Percentiles rank a stretch among this genome's conserved stretches.
phyloP scores from a whole-genome alignment of 2,797 vertebrate genomes.

The Poeciliopsis turneri region DNA sequence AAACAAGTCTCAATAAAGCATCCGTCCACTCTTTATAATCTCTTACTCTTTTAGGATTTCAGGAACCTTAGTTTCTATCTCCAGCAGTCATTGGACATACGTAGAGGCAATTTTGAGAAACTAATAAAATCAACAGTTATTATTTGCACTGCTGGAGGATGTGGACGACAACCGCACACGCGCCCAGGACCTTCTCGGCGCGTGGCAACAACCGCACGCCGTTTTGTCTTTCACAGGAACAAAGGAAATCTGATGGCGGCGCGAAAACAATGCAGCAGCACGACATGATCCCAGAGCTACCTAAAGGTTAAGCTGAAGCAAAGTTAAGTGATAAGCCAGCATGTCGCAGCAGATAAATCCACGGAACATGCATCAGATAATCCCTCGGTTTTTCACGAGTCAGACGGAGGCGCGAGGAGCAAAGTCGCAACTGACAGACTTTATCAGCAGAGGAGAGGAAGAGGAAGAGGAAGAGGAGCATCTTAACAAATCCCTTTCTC shows the following conservation, averaged over 20 bases:
- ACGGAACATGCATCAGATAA: conserved; percentile 38
- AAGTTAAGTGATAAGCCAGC: conserved; percentile 51
- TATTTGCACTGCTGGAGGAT: background rate
- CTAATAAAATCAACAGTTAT: background rate
- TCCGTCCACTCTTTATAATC: background rate
- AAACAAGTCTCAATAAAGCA: background rate
- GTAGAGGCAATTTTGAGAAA: background rate
- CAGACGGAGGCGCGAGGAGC: conserved; percentile 63
- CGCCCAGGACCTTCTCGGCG: background rate
- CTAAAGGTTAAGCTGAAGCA: conserved; percentile 56
- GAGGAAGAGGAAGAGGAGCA: conserved; percentile 37
- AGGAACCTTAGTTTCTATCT: background rate
- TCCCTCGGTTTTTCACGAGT: conserved; percentile 63
- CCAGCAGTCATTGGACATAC: background rate
- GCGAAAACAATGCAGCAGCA: background rate
- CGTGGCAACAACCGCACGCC: background rate
- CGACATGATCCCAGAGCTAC: conserved; percentile 25
- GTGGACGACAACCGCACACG: background rate
- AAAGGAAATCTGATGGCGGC: background rate
- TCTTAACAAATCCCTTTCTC: conserved; percentile 51
- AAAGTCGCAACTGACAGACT: conserved; percentile 64
- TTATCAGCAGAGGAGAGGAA: conserved; percentile 60
- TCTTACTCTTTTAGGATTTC: background rate
- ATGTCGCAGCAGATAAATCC: conserved; percentile 40
- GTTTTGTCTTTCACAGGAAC: background rate